Percentiles rank a stretch among this genome's conserved stretches.
Evolutionary conservation across 2,113 vertebrate genomes (phyloP).

Genomic region (Rhea pennata): DNA sequence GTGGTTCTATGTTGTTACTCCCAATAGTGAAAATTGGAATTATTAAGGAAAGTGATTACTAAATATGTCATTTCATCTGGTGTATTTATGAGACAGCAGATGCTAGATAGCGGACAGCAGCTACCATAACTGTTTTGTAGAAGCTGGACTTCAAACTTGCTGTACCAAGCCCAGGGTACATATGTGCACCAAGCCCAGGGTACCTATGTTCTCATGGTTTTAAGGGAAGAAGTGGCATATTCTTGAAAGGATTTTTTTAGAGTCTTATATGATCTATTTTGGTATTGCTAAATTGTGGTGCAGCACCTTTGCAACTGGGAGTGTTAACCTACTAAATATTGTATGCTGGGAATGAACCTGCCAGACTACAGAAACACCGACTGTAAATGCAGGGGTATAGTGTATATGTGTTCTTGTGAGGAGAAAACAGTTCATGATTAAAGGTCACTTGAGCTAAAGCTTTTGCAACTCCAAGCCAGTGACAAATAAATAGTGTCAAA

Average conservation of each 20-base stretch:
- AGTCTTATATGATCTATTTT: not conserved
- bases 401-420: not conserved
- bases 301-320: not conserved
- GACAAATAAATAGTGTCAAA: not conserved
- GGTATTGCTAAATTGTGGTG: not conserved
- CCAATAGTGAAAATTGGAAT: not conserved
- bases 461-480: not conserved
- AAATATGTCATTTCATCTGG: not conserved
- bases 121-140: not conserved
- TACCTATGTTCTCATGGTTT: not conserved
- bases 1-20: not conserved
- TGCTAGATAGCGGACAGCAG: not conserved
- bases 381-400: not conserved
- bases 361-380: not conserved
- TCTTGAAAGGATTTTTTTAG: not conserved
- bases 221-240: not conserved
- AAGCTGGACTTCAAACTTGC: not conserved
- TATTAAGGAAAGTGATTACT: not conserved
- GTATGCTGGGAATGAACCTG: rapidly evolving
- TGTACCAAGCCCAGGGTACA: not conserved
- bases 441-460: not conserved
- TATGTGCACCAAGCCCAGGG: not conserved
- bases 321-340: not conserved
- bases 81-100: not conserved
- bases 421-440: not conserved